These are phyloP conservation scores for Rhincodon typus DNA, from an alignment of 2,797 vertebrate genomes.

Conservation along the genomic window DNA sequence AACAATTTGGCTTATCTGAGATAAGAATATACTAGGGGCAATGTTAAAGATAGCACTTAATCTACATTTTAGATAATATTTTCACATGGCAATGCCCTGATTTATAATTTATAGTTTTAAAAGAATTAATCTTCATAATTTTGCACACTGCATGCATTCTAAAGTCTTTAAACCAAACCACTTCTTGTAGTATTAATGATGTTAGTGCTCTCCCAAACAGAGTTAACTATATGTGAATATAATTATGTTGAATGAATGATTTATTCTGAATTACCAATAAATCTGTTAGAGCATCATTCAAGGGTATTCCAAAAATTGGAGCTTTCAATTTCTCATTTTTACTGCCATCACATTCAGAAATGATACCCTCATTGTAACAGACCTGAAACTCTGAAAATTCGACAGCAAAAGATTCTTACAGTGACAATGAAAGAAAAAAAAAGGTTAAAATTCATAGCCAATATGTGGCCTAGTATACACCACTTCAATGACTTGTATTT, in stretches of 20 bases:
- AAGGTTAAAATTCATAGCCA: neutral
- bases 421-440: neutral
- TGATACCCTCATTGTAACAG: neutral
- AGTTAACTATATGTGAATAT: constrained; percentile 18
- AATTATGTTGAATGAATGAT: constrained; percentile 12
- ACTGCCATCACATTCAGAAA: neutral
- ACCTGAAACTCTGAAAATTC: neutral
- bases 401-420: neutral
- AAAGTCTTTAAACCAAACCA: neutral
- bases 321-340: neutral
- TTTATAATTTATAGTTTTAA: neutral
- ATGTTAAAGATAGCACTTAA: neutral
- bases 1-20: neutral
- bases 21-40: neutral
- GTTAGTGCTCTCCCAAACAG: neutral
- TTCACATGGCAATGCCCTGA: neutral
- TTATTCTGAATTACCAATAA: constrained; percentile 15
- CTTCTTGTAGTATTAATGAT: neutral
- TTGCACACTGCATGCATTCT: neutral
- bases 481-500: neutral
- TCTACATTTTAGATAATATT: neutral
- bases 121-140: neutral
- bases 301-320: neutral
- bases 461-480: neutral
- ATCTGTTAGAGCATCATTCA: constrained; percentile 8